phyloP scores from a whole-genome alignment of 2,797 vertebrate genomes.

The Mastacembelus armatus region DNA sequence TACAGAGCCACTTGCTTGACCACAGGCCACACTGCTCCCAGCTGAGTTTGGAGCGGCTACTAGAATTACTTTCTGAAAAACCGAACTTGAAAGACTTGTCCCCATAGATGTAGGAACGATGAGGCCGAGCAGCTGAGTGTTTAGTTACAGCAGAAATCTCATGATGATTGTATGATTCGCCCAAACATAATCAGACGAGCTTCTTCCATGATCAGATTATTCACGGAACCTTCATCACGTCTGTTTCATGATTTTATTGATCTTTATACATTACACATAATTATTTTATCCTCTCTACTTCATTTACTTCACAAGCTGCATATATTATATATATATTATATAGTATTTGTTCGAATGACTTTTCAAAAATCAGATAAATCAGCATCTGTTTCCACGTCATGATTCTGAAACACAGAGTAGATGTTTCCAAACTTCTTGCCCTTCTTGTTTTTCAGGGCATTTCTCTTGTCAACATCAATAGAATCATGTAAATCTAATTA shows the following conservation, averaged over 20 bases:
- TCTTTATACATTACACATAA: too few species aligned
- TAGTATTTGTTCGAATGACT: too few species aligned
- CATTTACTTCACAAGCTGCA: too few species aligned
- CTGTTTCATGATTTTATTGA: too few species aligned
- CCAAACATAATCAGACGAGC: too few species aligned
- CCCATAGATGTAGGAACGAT: neutral
- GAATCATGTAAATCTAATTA: constrained; percentile 31
- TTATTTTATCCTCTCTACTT: too few species aligned
- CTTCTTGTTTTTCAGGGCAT: constrained; percentile 16
- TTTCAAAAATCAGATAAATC: too few species aligned
- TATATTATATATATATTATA: too few species aligned
- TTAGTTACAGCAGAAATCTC: too few species aligned
- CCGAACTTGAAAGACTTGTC: fast-evolving
- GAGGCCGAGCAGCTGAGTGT: neutral
- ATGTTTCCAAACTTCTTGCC: neutral
- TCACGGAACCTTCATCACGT: too few species aligned
- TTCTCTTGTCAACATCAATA: constrained; percentile 27
- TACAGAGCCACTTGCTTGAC: constrained; percentile 2
- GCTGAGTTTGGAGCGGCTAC: neutral
- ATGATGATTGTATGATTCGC: too few species aligned
- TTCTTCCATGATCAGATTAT: too few species aligned
- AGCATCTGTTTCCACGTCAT: neutral
- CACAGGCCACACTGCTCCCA: constrained; percentile 1
- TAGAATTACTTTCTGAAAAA: neutral
- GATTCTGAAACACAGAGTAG: neutral